phyloP scores from a whole-genome alignment of 2,888 invertebrate genomes.

The Trissolcus brochymenae region DNA sequence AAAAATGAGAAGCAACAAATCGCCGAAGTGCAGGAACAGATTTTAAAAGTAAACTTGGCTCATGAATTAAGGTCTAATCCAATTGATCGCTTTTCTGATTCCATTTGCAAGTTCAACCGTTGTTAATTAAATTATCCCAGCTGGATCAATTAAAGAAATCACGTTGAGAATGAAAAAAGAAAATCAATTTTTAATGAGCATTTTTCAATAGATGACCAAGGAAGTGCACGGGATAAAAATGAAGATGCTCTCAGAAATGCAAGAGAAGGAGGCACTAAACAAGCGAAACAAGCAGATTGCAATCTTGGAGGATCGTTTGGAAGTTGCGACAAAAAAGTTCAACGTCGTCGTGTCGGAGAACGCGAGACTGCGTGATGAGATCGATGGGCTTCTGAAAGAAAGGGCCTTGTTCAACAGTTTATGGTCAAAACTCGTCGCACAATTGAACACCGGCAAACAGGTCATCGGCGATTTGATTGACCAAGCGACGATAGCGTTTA shows the following conservation, averaged over 20 bases:
- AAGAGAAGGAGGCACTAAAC: slow-evolving; percentile 77
- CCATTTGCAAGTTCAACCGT: slow-evolving; percentile 5
- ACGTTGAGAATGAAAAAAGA: too few species aligned
- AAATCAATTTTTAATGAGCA: too few species aligned
- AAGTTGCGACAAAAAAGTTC: slow-evolving; percentile 86
- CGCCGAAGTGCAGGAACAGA: slow-evolving; percentile 78
- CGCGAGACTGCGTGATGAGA: slow-evolving; percentile 84
- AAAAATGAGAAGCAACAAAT: slow-evolving; percentile 78
- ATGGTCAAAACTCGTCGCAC: slow-evolving; percentile 86
- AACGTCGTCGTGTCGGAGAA: slow-evolving; percentile 86
- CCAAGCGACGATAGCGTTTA: slow-evolving; percentile 91
- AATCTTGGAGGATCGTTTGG: slow-evolving; percentile 85
- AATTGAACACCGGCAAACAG: slow-evolving; percentile 87
- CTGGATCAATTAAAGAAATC: too few species aligned
- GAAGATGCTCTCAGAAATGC: slow-evolving; percentile 76
- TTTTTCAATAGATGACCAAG: slow-evolving; percentile 73
- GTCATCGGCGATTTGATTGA: slow-evolving; percentile 91
- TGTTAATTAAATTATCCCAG: slow-evolving; percentile 11
- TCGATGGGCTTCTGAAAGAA: slow-evolving; percentile 89
- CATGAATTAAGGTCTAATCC: background rate
- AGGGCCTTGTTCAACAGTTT: slow-evolving; percentile 88
- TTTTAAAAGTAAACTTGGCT: slow-evolving; percentile 76
- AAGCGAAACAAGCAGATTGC: slow-evolving; percentile 79
- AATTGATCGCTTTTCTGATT: slow-evolving; percentile 19
- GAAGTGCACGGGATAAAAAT: slow-evolving; percentile 74